Base-by-base conservation (phyloP, 2,113 vertebrate genomes). In the Salminus brasiliensis region DNA sequence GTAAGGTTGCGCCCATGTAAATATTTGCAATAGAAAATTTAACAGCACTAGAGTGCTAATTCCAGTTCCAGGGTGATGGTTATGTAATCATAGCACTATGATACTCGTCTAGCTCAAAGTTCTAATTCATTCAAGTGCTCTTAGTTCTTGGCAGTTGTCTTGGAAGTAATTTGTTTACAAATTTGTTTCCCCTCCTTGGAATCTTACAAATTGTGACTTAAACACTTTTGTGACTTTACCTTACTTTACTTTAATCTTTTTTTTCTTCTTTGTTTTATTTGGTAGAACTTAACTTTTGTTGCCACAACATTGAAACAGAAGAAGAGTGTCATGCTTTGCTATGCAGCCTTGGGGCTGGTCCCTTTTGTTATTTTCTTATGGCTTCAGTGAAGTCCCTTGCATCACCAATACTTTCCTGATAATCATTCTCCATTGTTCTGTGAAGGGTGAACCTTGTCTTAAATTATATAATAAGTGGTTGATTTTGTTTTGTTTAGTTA, bases 321-420 rank as follows among this genome's bases (percentile, higher is more conserved):
- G 62, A 66, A 11, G 9, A 39, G 18, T 39, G 18, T 66, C 21
- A 66, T 66, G 32, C 32, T 65, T 36, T 39, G 62, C 62, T 65
- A 36, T 65, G 62, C 34, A 66, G 62, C 39, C 62, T 23, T 66
- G 32, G 62, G 32, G 62, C 62, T 39, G 34, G 32, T 39, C 62
- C 62, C 32, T 39, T 39, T 65, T 65, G 30, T 29, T 27, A 27
- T 62, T 62, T 63, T 18, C 29, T 66, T 66, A 66, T 66, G 62
- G 36, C 62, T 66, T 66, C 62, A 66, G 9, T 66, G 62, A 66
- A 66, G 62, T 66, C 62, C n/a, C 18, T 66, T 39, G 36, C 62
- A 39, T 39, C 23, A 30, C 25, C 5, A 13, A 23, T 39, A 66
- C 32, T 11, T 2, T 39, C 32, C 32, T 39, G 16, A 11, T 66